A percentile compares a stretch with the other conserved stretches of the same genome.
Evolutionary conservation across 1,140 invertebrate genomes (phyloP).

Genomic region (Panagrolaimus sp.): DNA sequence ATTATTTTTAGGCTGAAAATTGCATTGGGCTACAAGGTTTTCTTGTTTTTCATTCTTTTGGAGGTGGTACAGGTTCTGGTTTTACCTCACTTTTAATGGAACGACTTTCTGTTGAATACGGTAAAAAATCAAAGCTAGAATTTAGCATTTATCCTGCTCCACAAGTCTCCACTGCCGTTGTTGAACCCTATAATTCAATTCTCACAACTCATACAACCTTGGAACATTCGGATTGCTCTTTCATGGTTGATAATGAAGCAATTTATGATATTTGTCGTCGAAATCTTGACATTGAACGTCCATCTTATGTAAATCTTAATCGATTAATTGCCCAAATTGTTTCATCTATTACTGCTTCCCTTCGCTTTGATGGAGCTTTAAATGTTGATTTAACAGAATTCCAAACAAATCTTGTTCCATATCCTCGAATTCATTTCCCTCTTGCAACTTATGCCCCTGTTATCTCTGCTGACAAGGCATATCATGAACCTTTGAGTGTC

Average conservation of each 20-base stretch:
- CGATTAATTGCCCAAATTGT: constrained; percentile 75
- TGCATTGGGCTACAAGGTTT: constrained; percentile 73
- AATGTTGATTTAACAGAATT: constrained; percentile 85
- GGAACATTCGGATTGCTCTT: constrained; percentile 73
- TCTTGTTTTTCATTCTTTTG: constrained; percentile 82
- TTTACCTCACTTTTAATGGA: constrained; percentile 83
- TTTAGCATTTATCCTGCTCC: constrained; percentile 60
- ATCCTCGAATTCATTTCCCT: constrained; percentile 74
- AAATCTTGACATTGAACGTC: constrained; percentile 57
- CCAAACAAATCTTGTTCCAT: constrained; percentile 76
- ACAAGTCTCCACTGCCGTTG: constrained; percentile 67
- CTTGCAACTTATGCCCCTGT: constrained; percentile 58
- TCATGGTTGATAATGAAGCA: constrained; percentile 79
- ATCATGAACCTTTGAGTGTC: constrained; percentile 72
- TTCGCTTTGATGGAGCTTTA: constrained; percentile 80
- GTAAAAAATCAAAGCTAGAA: constrained; percentile 73
- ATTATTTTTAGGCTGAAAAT: constrained; percentile 44
- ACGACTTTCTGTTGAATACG: constrained; percentile 78
- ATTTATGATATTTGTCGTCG: constrained; percentile 68
- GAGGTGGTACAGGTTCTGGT: constrained; percentile 80
- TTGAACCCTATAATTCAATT: constrained; percentile 81
- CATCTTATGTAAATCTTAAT: constrained; percentile 75
- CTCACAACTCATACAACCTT: constrained; percentile 73
- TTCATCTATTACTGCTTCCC: constrained; percentile 78
- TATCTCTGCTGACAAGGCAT: constrained; percentile 69